Conservation (phyloP, 2,888 invertebrate genomes). For the Enoplolaimus lenunculus region DNA sequence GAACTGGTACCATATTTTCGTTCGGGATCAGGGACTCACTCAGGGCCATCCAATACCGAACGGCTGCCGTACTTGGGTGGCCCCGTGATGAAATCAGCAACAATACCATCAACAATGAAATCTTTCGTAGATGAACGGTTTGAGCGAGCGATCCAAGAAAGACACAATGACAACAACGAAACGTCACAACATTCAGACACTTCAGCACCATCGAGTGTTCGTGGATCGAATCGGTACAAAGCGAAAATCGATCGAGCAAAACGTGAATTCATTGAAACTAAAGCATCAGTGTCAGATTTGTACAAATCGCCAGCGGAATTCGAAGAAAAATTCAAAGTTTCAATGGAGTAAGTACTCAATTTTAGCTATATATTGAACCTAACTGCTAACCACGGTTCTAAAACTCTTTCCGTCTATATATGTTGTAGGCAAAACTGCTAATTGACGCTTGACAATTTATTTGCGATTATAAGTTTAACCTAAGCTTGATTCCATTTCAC, state of each 20-base stretch:
- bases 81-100: neutral
- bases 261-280: constrained; percentile 18
- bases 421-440: too few relatives aligned
- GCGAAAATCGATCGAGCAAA: constrained; percentile 22
- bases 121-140: neutral
- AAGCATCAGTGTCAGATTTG: constrained; percentile 22
- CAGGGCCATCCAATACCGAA: neutral
- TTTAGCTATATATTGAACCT: too few relatives aligned
- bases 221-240: constrained; percentile 17
- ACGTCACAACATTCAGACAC: neutral
- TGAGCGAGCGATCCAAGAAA: neutral
- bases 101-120: neutral
- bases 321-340: constrained; percentile 23
- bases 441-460: too few relatives aligned
- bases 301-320: constrained; percentile 22
- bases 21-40: neutral
- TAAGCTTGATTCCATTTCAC: too few relatives aligned
- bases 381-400: too few relatives aligned
- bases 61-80: neutral
- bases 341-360: constrained; percentile 21
- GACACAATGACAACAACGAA: neutral
- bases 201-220: neutral
- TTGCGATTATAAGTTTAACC: too few relatives aligned
- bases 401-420: too few relatives aligned
- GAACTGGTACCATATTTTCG: neutral